Percentiles rank a stretch among this genome's conserved stretches.
phyloP scores from a whole-genome alignment of 2,113 vertebrate genomes.

The Vulpes vulpes region DNA sequence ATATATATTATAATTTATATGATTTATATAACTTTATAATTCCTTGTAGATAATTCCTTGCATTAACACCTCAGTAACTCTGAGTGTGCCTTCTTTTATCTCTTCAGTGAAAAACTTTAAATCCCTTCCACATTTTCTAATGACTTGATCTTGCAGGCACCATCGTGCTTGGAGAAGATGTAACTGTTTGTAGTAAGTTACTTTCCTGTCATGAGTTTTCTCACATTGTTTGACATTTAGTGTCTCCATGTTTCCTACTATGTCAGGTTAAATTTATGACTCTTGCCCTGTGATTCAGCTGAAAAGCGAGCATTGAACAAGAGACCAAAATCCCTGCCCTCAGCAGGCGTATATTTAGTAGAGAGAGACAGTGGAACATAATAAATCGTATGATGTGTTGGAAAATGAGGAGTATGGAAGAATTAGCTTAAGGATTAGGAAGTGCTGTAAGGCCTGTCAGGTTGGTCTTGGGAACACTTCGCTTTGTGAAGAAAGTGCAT shows the following conservation, averaged over 20 bases:
- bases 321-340: background rate
- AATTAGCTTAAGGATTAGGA: background rate
- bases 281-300: background rate
- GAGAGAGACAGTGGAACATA: background rate
- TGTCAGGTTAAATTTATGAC: slow-evolving; percentile 31
- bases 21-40: too few species aligned
- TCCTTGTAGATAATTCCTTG: slow-evolving; percentile 16
- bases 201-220: background rate
- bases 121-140: background rate
- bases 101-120: background rate
- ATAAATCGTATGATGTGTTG: background rate
- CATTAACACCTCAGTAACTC: background rate
- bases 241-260: background rate
- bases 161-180: background rate
- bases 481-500: background rate
- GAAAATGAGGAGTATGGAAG: background rate
- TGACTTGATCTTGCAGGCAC: background rate
- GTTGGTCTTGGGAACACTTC: too few species aligned
- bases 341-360: background rate
- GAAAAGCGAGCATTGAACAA: background rate
- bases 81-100: background rate
- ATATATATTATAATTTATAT: too few species aligned
- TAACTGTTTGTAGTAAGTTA: background rate
- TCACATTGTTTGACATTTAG: background rate
- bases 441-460: background rate